Percentiles rank a stretch among this genome's conserved stretches.
Conservation (phyloP, 53 echinoderm and acorn worm species). For the Stichopus horrens region DNA sequence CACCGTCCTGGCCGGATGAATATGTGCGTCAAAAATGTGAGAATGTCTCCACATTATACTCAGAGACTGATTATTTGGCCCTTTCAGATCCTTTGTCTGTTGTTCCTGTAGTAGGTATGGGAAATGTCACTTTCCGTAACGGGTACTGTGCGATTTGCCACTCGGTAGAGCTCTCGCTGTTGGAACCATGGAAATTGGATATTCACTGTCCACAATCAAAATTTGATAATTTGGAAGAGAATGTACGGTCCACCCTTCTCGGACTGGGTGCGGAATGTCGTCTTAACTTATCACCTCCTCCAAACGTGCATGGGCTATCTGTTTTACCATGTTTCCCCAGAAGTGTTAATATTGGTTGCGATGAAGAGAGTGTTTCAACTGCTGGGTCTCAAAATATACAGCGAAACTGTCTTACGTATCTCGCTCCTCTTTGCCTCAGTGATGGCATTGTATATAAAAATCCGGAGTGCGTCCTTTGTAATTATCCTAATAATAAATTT, state of each 20-base stretch:
- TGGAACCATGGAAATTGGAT: constrained; percentile 6
- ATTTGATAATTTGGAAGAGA: background rate
- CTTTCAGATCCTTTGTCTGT: background rate
- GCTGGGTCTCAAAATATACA: background rate
- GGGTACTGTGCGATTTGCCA: constrained; percentile 22
- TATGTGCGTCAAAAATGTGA: constrained; percentile 11
- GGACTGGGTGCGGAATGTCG: background rate
- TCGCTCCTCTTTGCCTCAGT: constrained; percentile 8
- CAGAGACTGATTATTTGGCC: background rate
- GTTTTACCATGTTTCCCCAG: constrained; percentile 17
- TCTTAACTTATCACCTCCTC: background rate
- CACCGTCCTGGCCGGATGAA: background rate
- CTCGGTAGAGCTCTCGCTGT: background rate
- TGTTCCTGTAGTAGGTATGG: background rate
- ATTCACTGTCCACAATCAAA: background rate
- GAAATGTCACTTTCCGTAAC: constrained; percentile 23
- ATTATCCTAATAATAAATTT: background rate
- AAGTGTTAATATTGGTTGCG: background rate
- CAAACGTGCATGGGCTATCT: background rate
- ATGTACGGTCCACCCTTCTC: background rate
- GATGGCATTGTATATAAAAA: constrained; percentile 13
- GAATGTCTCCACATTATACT: background rate
- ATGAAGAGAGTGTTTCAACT: background rate
- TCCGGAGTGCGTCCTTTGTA: constrained; percentile 2
- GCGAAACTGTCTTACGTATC: background rate